These are phyloP conservation scores for Crotalus viridis DNA, from an alignment of 2,113 vertebrate genomes.

Conservation along the genomic window DNA sequence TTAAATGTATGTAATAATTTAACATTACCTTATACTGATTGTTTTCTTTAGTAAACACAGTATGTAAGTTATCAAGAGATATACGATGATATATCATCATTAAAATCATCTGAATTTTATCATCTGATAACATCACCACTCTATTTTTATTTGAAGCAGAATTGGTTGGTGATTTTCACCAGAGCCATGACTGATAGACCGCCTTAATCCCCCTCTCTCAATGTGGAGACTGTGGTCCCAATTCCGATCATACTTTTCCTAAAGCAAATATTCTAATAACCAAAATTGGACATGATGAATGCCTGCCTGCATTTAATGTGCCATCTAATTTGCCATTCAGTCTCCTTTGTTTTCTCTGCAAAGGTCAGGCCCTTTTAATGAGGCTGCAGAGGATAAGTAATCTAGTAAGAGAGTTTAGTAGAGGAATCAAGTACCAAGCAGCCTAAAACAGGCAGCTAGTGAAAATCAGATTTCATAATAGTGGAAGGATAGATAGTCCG, in stretches of 20 bases:
- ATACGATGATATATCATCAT: background rate
- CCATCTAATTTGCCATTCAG: background rate
- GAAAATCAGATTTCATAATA: conserved; percentile 47
- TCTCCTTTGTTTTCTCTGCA: conserved; percentile 4
- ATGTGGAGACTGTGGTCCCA: background rate
- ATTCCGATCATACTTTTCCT: background rate
- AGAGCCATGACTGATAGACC: background rate
- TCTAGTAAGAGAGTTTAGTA: conserved; percentile 33
- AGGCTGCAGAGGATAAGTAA: conserved; percentile 29
- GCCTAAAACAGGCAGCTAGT: conserved; percentile 7
- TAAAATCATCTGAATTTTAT: background rate
- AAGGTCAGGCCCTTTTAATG: conserved; percentile 37
- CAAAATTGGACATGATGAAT: background rate
- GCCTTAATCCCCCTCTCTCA: background rate
- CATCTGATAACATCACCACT: background rate
- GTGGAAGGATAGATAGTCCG: conserved; percentile 27
- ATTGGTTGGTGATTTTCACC: background rate
- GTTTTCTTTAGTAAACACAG: background rate
- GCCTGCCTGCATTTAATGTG: background rate
- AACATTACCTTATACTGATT: background rate
- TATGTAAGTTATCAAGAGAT: background rate
- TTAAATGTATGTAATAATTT: background rate
- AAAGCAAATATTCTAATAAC: background rate
- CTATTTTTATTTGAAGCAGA: background rate
- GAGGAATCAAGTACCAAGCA: conserved; percentile 24